Evolutionary conservation across 37 sponge, comb jelly and placozoan species (phyloP), one percentile per base, ranked within the genome.

Genomic region (Ephydatia muelleri): DNA sequence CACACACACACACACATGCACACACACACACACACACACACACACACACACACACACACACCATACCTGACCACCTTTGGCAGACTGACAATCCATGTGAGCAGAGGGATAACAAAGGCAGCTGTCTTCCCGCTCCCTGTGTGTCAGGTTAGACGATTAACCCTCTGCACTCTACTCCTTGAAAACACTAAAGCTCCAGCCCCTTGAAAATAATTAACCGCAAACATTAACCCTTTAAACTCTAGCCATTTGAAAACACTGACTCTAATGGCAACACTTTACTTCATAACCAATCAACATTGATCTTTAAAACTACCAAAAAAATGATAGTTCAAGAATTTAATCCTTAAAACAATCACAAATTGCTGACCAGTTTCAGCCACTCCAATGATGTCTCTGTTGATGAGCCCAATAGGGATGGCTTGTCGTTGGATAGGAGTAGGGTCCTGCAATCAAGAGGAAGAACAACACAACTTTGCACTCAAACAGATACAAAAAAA

Each of bases 391-490:
- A 98, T 89, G 68, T 98, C 99, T 27, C 99, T 88, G 76, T 98
- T 98, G 87, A 96, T 96, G 0, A 98, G 86, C 13, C 99, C 99
- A 36, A 98, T 96, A 0, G 99, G 97, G 25, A 98, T 96, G 30
- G 97, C 99, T 72, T 96, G 97, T 40, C 99, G 77, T 69, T 98
- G 99, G 47, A 98, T 98, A 27, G 99, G 95, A 72, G 98, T 97
- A n/a, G 96, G 96, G 26, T 95, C 90, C 92, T 94, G 72, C 47
- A 47, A n/a, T 14, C 12, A 65, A 73, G 13, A 65, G 6, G 9
- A 49, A 26, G 5, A n/a, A 64, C 27, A 35, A 77, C 49, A 77
- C n/a, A 28, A 21, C 29, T 9, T 43, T 43, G 43, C 43, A 43
- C 43, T 6, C 43, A 43, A 6, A 43, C 3, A 43, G 3, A 9